Base-by-base conservation (phyloP, 2,113 vertebrate species). In the Setophaga coronata region DNA sequence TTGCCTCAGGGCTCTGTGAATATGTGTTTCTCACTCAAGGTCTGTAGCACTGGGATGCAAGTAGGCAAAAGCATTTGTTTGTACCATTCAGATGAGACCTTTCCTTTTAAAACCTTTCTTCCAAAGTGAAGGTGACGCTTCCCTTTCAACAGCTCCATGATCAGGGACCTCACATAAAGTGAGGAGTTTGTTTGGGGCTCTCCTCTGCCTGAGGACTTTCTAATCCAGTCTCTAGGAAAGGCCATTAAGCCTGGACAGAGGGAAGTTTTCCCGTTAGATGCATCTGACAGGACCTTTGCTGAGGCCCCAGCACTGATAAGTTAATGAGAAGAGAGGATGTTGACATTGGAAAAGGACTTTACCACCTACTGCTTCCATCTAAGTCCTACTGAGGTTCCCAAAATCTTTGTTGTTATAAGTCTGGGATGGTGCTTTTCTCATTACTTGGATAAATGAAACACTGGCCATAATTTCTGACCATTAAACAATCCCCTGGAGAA, bases 1-100 rank as follows among this genome's bases (percentile, higher is more conserved):
- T 42, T 69, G 38, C 42, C 29, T 78, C 73, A 64, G 48, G 28
- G 48, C 28, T 17, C 18, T 1, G 8, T 31, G 60, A 19, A 51
- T 31, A 17, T 0, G 0, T 10, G 2, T 70, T 78, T 74, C 56
- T 58, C 23, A 21, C n/a, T 67, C 42, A 34, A 29, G 16, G 13
- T 74, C 11, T 74, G 60, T 26, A 58, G n/a, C 51, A 31, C 3
- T 40, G 69, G 36, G 33, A 18, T 62, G 6, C 10, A 70, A 31
- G 42, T 12, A 54, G 26, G 8, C 1, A 21, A 72, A 23, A 38
- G 3, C 13, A 45, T 18, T 19, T 66, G 47, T 62, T 78, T 54
- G 15, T 45, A 26, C 16, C 5, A 16, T 0, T 1, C 12, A 42
- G 8, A 8, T 51, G 29, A 81, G 38, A 87, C 2, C 1, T 87